A percentile compares a stretch with the other conserved stretches of the same genome.
These are phyloP conservation scores for Rattus norvegicus DNA, from an alignment of 2,113 vertebrate genomes.

Conservation along the genomic window GRCr8 NC_086037.1:30151501-30152000, in stretches of 20 bases:
- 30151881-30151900: neutral
- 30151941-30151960: too few relatives aligned
- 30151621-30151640: neutral
- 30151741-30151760: neutral
- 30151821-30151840: neutral
- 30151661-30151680: neutral
- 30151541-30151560: neutral
- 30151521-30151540: neutral
- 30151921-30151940: too few relatives aligned
- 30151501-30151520: neutral
- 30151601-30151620: neutral
- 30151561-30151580: neutral
- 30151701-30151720: neutral
- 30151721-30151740: neutral
- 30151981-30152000: neutral
- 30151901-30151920: too few relatives aligned
- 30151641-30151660: too few relatives aligned
- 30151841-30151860: neutral
- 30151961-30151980: neutral
- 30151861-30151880: neutral
- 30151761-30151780: neutral
- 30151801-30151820: neutral
- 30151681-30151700: neutral
- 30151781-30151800: neutral
- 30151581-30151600: too few relatives aligned